Evolutionary conservation across 2,113 vertebrate genomes (phyloP).

Genomic region (Haplotaxodon microlepis): DNA sequence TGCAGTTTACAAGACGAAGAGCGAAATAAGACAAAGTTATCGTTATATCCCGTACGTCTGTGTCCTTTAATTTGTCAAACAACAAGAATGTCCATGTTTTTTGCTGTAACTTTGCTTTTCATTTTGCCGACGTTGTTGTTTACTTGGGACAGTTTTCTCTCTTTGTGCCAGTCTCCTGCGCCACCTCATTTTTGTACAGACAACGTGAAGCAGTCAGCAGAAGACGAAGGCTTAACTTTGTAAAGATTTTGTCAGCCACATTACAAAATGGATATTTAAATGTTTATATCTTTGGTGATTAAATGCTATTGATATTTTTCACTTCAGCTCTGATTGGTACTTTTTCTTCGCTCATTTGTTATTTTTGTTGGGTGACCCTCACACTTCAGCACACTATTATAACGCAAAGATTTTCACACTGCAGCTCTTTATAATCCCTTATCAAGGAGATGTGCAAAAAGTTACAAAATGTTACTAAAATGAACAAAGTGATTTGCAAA

Average conservation of each 20-base stretch:
- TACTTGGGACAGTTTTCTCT: constrained; percentile 53
- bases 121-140: constrained; percentile 49
- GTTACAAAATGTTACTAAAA: background rate
- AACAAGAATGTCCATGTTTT: constrained; percentile 47
- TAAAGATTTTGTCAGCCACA: constrained; percentile 74
- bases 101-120: constrained; percentile 53
- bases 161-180: constrained; percentile 63
- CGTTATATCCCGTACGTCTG: background rate
- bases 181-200: constrained; percentile 74
- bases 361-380: background rate
- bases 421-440: background rate
- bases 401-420: background rate
- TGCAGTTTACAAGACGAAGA: constrained; percentile 30
- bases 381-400: background rate
- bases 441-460: background rate
- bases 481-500: background rate
- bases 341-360: background rate
- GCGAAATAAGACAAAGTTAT: background rate
- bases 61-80: constrained; percentile 29
- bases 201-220: constrained; percentile 51
- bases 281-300: constrained; percentile 78
- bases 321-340: constrained; percentile 52
- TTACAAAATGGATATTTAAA: constrained; percentile 64
- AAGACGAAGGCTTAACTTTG: constrained; percentile 68
- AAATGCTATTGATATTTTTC: constrained; percentile 80